phyloP scores from a whole-genome alignment of 2,888 invertebrate species.

The Spodoptera littoralis region DNA sequence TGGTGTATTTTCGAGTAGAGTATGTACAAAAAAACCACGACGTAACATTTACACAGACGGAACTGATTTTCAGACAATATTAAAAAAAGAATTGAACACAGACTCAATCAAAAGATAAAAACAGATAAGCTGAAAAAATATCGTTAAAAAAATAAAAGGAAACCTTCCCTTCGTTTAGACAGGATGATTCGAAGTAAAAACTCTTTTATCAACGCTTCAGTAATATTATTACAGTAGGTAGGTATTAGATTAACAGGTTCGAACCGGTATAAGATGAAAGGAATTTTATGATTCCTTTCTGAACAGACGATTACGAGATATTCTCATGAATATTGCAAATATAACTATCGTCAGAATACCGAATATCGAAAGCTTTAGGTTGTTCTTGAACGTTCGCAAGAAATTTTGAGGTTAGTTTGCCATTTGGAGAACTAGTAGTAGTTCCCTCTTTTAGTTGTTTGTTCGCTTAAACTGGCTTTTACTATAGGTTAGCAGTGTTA shows the following conservation, averaged over 20 bases:
- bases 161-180: too few relatives aligned
- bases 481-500: neutral
- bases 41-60: too few relatives aligned
- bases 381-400: constrained; percentile 17
- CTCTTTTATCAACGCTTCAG: neutral
- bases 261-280: constrained; percentile 14
- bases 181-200: neutral
- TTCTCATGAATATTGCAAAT: constrained; percentile 48
- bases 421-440: constrained; percentile 12
- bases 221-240: constrained; percentile 5
- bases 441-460: constrained; percentile 33
- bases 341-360: constrained; percentile 25
- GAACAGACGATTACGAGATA: constrained; percentile 33
- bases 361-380: constrained; percentile 27
- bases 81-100: too few relatives aligned
- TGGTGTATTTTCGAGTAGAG: too few relatives aligned
- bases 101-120: too few relatives aligned
- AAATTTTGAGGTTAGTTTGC: constrained; percentile 34
- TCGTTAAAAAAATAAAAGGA: too few relatives aligned
- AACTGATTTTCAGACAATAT: too few relatives aligned
- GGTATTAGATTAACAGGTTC: constrained; percentile 3
- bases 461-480: constrained; percentile 16
- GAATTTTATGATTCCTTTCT: constrained; percentile 39
- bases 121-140: too few relatives aligned
- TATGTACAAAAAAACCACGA: too few relatives aligned